Evolutionary conservation across 2,797 vertebrate genomes (phyloP), one percentile per base, ranked within the genome.

Genomic region (Syngnathus acus): DNA sequence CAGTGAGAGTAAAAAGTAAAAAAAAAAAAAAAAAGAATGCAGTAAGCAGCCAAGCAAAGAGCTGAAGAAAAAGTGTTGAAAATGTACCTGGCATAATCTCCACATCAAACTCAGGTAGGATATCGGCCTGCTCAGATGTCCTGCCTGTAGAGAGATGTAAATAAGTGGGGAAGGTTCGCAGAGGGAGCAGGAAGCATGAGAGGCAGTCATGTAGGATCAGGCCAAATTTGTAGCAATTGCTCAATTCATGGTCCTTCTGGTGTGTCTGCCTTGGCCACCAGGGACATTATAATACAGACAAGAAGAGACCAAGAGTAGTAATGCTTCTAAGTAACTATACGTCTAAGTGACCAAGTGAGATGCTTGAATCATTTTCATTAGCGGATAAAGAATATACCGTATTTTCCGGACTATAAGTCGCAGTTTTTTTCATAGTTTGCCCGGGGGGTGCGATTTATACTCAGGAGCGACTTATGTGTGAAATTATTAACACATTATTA

Each of bases 71-170:
- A 61, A 45, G 60, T 17, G 60, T 51, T 64, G 26, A 39, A 48
- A 21, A 38, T 89, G 80, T 99, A 99, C 97, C 97, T 99, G 96
- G 94, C 96, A 99, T 98, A 89, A 98, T 90, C 90, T 97, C 94
- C 94, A 96, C 91, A 92, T 98, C 95, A 95, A 99, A 98, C 91
- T 93, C 95, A 94, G 97, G 97, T 90, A 99, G 93, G 89, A 99
- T 89, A 91, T 97, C 95, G 89, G 94, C 92, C 93, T 90, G 90
- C 91, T 93, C 91, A 94, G 95, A 94, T 96, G 92, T 97, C 92
- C 94, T 95, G 93, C 96, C 97, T 99, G 92, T 92, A 95, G 87
- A 93, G 90, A 94, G 90, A 95, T 82, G 89, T 90, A 94, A 88
- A 91, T 89, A 90, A 91, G 79, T 87, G 79, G 82, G 86, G 83